Conservation (phyloP, 2,797 vertebrate genomes). For the Craterocephalus amniculus region DNA sequence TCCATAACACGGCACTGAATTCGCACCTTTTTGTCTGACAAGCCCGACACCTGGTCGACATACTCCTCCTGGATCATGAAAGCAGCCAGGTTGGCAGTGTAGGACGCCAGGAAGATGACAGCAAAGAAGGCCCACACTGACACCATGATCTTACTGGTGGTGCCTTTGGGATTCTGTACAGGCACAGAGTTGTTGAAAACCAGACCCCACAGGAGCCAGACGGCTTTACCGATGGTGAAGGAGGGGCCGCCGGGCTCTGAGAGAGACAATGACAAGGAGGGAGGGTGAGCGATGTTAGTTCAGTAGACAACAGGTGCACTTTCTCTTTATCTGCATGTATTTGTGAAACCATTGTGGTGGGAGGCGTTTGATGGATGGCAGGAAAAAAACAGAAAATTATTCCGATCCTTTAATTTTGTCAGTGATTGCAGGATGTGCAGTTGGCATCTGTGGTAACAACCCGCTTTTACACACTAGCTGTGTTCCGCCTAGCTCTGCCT, state of each 20-base stretch:
- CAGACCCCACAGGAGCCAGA: constrained; percentile 99
- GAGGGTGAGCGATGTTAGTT: constrained; percentile 8
- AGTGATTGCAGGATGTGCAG: constrained; percentile 31
- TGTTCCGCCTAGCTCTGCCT: constrained; percentile 54
- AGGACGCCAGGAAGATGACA: constrained; percentile 99
- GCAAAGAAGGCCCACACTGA: constrained; percentile 99
- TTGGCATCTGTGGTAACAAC: constrained; percentile 58
- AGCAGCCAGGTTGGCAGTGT: constrained; percentile 99
- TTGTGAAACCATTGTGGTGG: constrained; percentile 11
- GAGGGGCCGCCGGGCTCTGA: constrained; percentile 98
- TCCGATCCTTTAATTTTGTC: constrained; percentile 50
- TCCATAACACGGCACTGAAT: constrained; percentile 13
- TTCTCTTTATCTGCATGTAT: constrained; percentile 42
- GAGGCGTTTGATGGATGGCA: constrained; percentile 41
- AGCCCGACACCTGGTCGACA: constrained; percentile 97
- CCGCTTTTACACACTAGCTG: constrained; percentile 54
- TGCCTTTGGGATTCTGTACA: constrained; percentile 98
- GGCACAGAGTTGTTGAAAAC: constrained; percentile 99
- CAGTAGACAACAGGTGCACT: constrained; percentile 16
- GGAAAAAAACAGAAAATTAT: constrained; percentile 14
- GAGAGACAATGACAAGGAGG: constrained; percentile 33
- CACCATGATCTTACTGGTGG: constrained; percentile 99
- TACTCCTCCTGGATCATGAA: constrained; percentile 99
- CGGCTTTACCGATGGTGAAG: constrained; percentile 98
- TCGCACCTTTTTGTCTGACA: constrained; percentile 98